Base-by-base conservation (phyloP, 2,113 vertebrate species). In the Pogona vitticeps region DNA sequence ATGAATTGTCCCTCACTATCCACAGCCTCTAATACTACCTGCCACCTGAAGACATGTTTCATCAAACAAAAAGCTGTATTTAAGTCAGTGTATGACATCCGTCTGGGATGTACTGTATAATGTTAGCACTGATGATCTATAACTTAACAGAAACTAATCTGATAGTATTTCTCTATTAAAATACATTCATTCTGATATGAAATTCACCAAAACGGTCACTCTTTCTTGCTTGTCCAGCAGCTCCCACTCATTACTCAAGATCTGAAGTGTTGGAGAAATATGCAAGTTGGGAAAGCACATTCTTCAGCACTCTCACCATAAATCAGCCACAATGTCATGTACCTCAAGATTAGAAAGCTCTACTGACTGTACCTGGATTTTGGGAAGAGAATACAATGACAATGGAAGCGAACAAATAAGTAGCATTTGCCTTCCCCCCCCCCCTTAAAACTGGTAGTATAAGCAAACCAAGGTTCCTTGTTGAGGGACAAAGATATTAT, bases 291-390 rank as follows among this genome's bases (percentile, higher is more conserved):
- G 72, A 86, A n/a, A 83, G 82, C 84, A 93, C 85, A 93, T 91
- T 94, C 88, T 91, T 87, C 80, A 86, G 85, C 80, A 76, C 90
- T 92, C 89, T 68, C 73, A 77, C 63, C 26, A 90, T 94, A 94
- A 95, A 94, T 93, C 91, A 92, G 59, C 15, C 76, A 42, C 10
- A 12, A 72, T 77, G 82, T n/a, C 88, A 88, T 88, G 46, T 40
- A 86, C 23, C 80, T 75, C 59, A 87, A 87, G 78, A 86, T 86
- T 75, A 84, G 75, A 65, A 81, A 85, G 46, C 59, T 85, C 81
- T 18, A 89, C 52, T 40, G 14, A 83, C 91, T 91, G 85, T 92
- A 90, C 83, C 73, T 88, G 9, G 80, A 36, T 71, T 85, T 91
- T 59, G 33, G 46, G 52, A 87, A 73, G 17, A 86, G 58, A 73